These are phyloP conservation scores for Alloscopus bannaensis DNA, from an alignment of 2,888 invertebrate genomes.

Conservation along the genomic window DNA sequence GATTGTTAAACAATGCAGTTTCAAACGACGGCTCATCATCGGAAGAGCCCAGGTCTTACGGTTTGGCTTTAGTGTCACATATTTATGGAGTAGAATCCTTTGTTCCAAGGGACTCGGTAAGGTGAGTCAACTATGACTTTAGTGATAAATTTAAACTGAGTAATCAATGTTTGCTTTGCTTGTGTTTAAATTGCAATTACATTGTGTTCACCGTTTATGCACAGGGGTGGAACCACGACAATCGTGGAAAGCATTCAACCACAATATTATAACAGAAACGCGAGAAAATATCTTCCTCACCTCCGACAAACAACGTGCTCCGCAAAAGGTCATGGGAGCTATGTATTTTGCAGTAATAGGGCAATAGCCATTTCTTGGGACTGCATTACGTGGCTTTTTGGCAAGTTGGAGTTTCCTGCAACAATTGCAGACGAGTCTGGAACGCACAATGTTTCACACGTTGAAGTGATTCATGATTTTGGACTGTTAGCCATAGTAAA, in stretches of 20 bases:
- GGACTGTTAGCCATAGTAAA: constrained; percentile 16
- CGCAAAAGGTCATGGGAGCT: constrained; percentile 35
- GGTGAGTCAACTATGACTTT: too few species aligned
- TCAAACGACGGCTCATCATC: too few species aligned
- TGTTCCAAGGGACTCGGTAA: too few species aligned
- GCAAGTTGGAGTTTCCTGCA: not conserved
- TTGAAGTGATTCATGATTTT: constrained; percentile 19
- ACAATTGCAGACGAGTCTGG: not conserved
- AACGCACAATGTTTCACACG: not conserved
- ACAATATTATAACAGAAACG: not conserved
- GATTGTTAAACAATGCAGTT: not conserved
- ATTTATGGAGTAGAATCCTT: constrained; percentile 13
- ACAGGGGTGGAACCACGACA: not conserved
- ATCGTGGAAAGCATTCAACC: constrained; percentile 16
- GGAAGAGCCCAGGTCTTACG: not conserved
- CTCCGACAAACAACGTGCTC: constrained; percentile 28
- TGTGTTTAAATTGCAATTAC: too few species aligned
- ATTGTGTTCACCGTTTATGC: too few species aligned
- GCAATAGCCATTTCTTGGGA: constrained; percentile 41
- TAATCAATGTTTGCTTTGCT: too few species aligned
- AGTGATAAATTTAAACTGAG: too few species aligned
- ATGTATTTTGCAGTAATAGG: constrained; percentile 35
- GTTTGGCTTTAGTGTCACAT: constrained; percentile 36
- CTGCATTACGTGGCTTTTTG: constrained; percentile 34
- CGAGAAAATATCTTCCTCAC: not conserved